Conservation (phyloP, 2,888 invertebrate species). For the Acanthosepion lycidas region DNA sequence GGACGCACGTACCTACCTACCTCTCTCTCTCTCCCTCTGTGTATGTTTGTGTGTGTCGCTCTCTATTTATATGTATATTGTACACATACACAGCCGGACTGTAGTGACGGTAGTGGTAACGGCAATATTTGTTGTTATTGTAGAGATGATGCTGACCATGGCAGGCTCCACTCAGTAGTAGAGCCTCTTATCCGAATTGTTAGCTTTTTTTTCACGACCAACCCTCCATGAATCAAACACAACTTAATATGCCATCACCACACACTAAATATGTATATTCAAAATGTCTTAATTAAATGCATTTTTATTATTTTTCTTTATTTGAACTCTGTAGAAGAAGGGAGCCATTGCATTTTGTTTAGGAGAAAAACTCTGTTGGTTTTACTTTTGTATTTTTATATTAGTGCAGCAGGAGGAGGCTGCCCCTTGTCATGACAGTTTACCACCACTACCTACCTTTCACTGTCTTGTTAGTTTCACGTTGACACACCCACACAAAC, state of each 20-base stretch:
- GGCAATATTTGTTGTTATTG: conserved; percentile 1
- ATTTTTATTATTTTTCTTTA: background rate
- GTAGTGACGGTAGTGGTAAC: background rate
- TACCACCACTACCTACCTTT: conserved; percentile 33
- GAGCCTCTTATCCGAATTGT: conserved; percentile 1
- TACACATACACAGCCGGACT: background rate
- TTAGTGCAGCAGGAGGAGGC: background rate
- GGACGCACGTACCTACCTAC: background rate
- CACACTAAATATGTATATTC: background rate
- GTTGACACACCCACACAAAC: background rate
- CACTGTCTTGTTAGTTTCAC: background rate
- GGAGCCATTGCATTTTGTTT: background rate
- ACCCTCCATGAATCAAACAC: background rate
- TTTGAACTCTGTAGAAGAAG: background rate
- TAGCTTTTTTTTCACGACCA: background rate
- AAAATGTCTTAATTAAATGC: background rate
- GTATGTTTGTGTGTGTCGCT: background rate
- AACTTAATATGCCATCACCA: background rate
- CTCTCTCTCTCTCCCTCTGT: background rate
- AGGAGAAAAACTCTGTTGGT: background rate
- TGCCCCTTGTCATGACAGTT: background rate
- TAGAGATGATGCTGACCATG: background rate
- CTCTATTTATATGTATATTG: background rate
- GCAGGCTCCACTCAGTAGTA: background rate
- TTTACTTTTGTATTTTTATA: background rate